phyloP scores from a whole-genome alignment of 92 coral and sea anemone genomes.

The Zoanthus gigantus region DNA sequence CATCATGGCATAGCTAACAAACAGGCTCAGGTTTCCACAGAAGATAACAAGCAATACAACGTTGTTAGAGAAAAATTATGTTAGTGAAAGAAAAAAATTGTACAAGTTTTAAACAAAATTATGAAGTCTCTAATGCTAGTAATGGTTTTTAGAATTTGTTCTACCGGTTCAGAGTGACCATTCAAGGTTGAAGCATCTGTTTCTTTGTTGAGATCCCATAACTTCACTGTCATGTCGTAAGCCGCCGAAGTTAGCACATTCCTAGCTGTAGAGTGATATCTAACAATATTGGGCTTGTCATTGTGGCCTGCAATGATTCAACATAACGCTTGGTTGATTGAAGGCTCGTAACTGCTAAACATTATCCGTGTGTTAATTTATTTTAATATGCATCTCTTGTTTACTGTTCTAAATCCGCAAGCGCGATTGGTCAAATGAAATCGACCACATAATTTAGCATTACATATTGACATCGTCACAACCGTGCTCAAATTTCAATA shows the following conservation, averaged over 20 bases:
- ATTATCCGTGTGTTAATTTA: not conserved
- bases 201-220: conserved; percentile 85
- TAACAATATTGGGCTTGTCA: conserved; percentile 91
- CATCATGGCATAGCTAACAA: too few species aligned
- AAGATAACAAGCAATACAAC: too few species aligned
- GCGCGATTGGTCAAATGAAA: too few species aligned
- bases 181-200: conserved; percentile 69
- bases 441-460: too few species aligned
- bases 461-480: too few species aligned
- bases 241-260: conserved; percentile 91
- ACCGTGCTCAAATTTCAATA: too few species aligned
- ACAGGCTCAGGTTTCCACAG: too few species aligned
- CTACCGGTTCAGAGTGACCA: conserved; percentile 85
- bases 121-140: not conserved
- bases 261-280: conserved; percentile 87
- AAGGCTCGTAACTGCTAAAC: not conserved
- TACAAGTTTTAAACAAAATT: not conserved
- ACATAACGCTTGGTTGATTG: not conserved
- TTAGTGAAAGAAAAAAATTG: too few species aligned
- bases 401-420: too few species aligned
- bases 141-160: not conserved
- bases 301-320: conserved; percentile 74
- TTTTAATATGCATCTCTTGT: not conserved
- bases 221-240: conserved; percentile 79
- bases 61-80: too few species aligned